Conservation (phyloP, 2,888 invertebrate genomes). For the Pardosa pseudoannulata region DNA sequence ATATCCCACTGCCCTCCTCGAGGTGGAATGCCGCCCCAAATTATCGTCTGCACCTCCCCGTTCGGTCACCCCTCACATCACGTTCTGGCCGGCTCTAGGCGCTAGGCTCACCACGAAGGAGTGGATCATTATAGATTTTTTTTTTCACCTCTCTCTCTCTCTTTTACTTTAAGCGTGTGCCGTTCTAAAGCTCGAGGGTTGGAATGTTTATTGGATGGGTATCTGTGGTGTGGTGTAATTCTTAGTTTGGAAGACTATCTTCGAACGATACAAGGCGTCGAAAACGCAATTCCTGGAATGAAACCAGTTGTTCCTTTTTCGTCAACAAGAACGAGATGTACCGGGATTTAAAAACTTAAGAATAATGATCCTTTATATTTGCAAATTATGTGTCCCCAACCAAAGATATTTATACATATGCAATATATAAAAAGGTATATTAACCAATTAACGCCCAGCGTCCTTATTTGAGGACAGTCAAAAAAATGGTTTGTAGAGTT, state of each 20-base stretch:
- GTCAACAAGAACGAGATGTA: no score
- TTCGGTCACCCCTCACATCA: slow-evolving; percentile 67
- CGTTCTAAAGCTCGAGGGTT: slow-evolving; percentile 17
- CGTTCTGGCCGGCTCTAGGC: slow-evolving; percentile 57
- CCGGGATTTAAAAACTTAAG: no score
- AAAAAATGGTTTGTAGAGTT: no score
- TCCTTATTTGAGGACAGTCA: no score
- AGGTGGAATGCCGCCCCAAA: slow-evolving; percentile 64
- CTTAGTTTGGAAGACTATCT: not conserved
- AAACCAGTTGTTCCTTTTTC: no score
- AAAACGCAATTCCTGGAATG: no score
- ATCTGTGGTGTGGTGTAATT: not conserved
- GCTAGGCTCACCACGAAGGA: slow-evolving; percentile 44
- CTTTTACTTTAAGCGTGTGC: slow-evolving; percentile 31
- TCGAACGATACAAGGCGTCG: not conserved
- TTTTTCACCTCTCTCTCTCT: not conserved
- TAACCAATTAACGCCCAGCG: no score
- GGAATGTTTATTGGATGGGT: slow-evolving; percentile 16
- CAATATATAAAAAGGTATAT: no score
- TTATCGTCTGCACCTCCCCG: slow-evolving; percentile 50
- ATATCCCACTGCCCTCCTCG: slow-evolving; percentile 44
- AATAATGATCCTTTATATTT: no score
- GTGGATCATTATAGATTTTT: slow-evolving; percentile 32
- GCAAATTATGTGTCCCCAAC: no score
- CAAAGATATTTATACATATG: no score